A percentile compares a stretch with the other conserved stretches of the same genome.
Conservation (phyloP, 2,797 vertebrate genomes). For the Schizopygopsis malacanthus region DNA sequence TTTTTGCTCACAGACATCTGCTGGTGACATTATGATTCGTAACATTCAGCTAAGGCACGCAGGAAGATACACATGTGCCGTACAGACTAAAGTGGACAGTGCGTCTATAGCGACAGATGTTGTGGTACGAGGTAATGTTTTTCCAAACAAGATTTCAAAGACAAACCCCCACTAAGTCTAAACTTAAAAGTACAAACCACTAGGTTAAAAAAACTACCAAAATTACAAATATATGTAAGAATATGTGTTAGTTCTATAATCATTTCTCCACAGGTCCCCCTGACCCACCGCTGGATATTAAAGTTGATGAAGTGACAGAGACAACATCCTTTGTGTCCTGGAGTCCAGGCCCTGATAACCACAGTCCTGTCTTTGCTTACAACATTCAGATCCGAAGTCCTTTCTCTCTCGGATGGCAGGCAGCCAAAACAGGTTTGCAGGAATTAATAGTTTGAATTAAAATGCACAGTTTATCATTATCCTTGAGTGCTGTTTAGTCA, state of each 20-base stretch:
- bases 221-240: background rate
- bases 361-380: conserved; percentile 89
- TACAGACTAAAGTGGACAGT: conserved; percentile 95
- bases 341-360: conserved; percentile 89
- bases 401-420: conserved; percentile 95
- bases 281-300: conserved; percentile 86
- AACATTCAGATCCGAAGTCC: conserved; percentile 89
- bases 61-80: conserved; percentile 93
- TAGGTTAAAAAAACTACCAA: background rate
- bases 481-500: background rate
- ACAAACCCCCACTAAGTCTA: no score
- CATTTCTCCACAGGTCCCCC: conserved; percentile 82
- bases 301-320: conserved; percentile 88
- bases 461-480: background rate
- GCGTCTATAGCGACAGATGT: conserved; percentile 92
- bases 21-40: conserved; percentile 97
- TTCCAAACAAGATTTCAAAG: background rate
- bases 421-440: conserved; percentile 85
- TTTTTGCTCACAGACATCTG: conserved; percentile 85
- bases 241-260: background rate
- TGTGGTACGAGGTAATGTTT: conserved; percentile 88
- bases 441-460: background rate
- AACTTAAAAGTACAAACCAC: no score
- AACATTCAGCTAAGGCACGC: conserved; percentile 96
- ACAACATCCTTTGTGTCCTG: conserved; percentile 89